A percentile compares a stretch with the other conserved stretches of the same genome.
Evolutionary conservation across 2,797 vertebrate species (phyloP).

Genomic region (Sebastes hubbsi): DNA sequence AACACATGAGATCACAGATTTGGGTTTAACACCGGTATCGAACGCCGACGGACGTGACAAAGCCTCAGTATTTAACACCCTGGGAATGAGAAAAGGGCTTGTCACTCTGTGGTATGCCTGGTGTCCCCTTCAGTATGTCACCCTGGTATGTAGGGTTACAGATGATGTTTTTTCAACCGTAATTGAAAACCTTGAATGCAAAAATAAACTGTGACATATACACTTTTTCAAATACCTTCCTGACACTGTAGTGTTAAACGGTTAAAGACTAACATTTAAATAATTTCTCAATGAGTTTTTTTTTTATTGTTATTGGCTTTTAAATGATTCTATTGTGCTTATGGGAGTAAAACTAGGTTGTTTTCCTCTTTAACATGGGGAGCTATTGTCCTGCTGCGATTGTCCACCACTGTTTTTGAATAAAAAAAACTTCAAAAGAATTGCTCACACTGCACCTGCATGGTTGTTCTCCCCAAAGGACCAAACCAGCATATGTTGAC

Average conservation of each 20-base stretch:
- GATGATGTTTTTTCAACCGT: conserved; percentile 12
- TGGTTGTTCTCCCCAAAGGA: not conserved
- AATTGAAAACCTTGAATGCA: conserved; percentile 2
- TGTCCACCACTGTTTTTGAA: not conserved
- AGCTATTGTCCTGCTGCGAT: not conserved
- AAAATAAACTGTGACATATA: not conserved
- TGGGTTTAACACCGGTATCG: too few species aligned
- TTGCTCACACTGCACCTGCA: conserved; percentile 7
- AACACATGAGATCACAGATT: too few species aligned
- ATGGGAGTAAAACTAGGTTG: not conserved
- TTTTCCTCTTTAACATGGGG: not conserved
- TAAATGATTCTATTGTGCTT: not conserved
- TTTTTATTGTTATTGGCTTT: not conserved
- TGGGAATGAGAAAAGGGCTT: too few species aligned
- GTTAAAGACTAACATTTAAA: not conserved
- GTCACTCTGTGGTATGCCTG: conserved; percentile 3
- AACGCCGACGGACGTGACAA: too few species aligned
- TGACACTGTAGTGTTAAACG: not conserved
- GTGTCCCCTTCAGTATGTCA: not conserved
- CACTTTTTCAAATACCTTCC: not conserved
- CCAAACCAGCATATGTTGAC: not conserved
- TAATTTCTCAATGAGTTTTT: not conserved
- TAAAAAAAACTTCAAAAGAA: not conserved
- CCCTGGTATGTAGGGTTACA: conserved; percentile 24
- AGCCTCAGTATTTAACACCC: too few species aligned